phyloP scores from a whole-genome alignment of 2,888 invertebrate genomes.

The Opisthograptis luteolata region DNA sequence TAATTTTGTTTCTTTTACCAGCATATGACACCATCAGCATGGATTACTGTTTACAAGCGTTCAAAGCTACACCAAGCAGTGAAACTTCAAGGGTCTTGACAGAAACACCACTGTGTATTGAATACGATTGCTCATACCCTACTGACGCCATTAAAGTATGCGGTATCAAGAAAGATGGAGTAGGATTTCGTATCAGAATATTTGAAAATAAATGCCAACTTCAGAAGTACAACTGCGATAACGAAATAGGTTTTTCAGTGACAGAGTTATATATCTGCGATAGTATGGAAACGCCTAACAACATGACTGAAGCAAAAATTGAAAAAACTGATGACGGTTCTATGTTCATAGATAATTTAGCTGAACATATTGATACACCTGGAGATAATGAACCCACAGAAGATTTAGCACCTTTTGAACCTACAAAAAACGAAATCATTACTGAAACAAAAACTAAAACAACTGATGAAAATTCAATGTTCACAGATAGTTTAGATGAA shows the following conservation, averaged over 20 bases:
- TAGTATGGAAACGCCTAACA: constrained; percentile 21
- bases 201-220: constrained; percentile 61
- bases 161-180: constrained; percentile 54
- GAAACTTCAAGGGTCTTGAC: neutral
- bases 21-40: constrained; percentile 26
- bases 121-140: constrained; percentile 30
- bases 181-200: constrained; percentile 57
- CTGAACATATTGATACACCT: neutral
- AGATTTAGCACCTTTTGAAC: too few relatives aligned
- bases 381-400: neutral
- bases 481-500: neutral
- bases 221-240: constrained; percentile 55
- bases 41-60: constrained; percentile 51
- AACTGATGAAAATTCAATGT: neutral
- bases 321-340: neutral
- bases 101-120: constrained; percentile 32
- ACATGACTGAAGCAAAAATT: neutral
- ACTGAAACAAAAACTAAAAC: neutral
- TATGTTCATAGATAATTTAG: neutral
- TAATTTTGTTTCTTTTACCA: constrained; percentile 16
- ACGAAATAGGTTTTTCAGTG: constrained; percentile 43
- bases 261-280: constrained; percentile 60
- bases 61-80: constrained; percentile 11
- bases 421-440: too few relatives aligned
- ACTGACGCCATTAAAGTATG: constrained; percentile 47